phyloP scores from a whole-genome alignment of 2,113 vertebrate genomes.

The Pantherophis guttatus region DNA sequence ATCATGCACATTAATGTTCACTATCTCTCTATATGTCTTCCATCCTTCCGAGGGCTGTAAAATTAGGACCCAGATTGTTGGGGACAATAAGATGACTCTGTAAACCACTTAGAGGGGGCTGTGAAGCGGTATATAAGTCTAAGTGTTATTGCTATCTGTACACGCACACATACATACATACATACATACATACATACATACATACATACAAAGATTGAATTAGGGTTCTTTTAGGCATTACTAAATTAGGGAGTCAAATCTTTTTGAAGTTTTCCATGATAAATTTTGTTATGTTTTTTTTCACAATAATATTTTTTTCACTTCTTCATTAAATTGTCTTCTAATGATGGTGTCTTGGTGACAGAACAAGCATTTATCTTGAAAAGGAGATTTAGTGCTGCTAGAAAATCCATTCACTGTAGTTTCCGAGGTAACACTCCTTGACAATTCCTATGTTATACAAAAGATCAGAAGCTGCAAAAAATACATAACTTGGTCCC shows the following conservation, averaged over 20 bases:
- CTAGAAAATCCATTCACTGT: neutral
- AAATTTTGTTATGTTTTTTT: neutral
- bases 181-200: no score
- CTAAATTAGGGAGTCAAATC: neutral
- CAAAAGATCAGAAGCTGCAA: neutral
- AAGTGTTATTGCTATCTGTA: neutral
- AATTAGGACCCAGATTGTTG: no score
- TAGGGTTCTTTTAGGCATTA: neutral
- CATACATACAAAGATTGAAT: neutral
- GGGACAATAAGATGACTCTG: no score
- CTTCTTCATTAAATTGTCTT: neutral
- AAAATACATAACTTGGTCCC: neutral
- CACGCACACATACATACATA: no score
- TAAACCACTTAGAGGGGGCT: no score
- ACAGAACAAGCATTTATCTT: neutral
- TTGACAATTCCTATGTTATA: neutral
- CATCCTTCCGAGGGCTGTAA: no score
- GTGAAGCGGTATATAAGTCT: no score
- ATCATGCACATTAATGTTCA: neutral
- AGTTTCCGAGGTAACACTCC: neutral
- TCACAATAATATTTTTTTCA: neutral
- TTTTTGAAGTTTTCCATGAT: neutral
- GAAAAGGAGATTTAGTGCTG: neutral
- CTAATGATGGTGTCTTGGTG: conserved; percentile 18
- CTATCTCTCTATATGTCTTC: no score